Conservation (phyloP, 2,797 vertebrate genomes). For the Leucoraja ocellata region DNA sequence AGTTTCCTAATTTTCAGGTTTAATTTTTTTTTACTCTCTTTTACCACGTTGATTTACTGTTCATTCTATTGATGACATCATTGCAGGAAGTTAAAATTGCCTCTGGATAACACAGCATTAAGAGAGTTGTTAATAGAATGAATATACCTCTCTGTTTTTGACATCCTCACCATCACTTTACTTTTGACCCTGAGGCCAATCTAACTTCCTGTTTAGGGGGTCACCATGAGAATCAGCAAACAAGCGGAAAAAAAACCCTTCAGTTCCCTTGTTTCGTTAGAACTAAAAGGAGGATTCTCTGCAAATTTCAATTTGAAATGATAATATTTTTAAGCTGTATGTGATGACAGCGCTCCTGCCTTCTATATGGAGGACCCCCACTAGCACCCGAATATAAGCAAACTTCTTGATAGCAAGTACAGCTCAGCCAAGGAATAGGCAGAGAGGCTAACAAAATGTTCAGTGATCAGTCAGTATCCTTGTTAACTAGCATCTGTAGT, state of each 20-base stretch:
- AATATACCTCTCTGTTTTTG: neutral
- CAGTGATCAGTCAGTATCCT: neutral
- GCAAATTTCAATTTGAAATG: neutral
- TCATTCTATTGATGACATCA: conserved; percentile 18
- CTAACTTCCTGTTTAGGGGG: conserved; percentile 15
- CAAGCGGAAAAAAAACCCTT: neutral
- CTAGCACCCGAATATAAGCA: neutral
- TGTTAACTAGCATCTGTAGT: conserved; percentile 2
- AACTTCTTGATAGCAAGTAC: neutral
- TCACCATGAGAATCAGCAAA: conserved; percentile 22
- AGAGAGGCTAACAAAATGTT: conserved; percentile 4
- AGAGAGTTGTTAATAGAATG: conserved; percentile 5
- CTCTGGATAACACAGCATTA: conserved; percentile 16
- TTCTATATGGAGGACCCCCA: neutral
- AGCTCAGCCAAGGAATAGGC: neutral
- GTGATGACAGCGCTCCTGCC: neutral
- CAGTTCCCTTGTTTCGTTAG: neutral
- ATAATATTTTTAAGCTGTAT: neutral
- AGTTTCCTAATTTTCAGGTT: neutral
- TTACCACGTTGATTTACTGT: neutral
- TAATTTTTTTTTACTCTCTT: neutral
- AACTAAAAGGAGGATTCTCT: neutral
- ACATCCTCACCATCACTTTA: conserved; percentile 29
- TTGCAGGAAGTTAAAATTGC: conserved; percentile 18
- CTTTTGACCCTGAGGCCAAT: conserved; percentile 33